Base-by-base conservation (phyloP, 1,140 invertebrate species). In the Asobara japonica region DNA sequence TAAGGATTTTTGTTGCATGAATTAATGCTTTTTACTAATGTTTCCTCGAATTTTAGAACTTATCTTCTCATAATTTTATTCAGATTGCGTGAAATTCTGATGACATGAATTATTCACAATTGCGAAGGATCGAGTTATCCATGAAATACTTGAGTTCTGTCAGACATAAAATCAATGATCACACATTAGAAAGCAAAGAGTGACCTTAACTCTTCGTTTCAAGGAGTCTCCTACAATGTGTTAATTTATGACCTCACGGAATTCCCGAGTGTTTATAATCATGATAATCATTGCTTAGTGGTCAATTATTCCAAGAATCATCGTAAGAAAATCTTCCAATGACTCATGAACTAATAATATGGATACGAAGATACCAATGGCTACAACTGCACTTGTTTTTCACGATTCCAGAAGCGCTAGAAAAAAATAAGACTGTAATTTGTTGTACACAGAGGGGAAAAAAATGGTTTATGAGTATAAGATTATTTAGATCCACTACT, bases 211-310 rank as follows among this genome's bases (percentile, higher is more conserved):
- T 22, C 51, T 56, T 25, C 20, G 22, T 56, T 56, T 13, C 51
- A 56, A 56, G 51, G 22, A 56, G 51, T 25, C 51, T 11, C n/a
- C 45, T 25, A 20, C 51, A 25, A 27, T 27, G 51, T 56, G 51
- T 56, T 56, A 56, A 56, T 56, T 56, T 27, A 18, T 56, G 51
- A 56, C 51, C 18, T 56, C 20, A 27, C 5, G 51, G 51, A 56
- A 56, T 56, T 56, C 22, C 51, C 51, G 51, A 56, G 20, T 56
- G 51, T 51, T 2, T 25, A 56, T 25, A 56, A 56, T 27, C 51
- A 56, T 2, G 11, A 56, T 25, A 56, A 56, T 27, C 51, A 56
- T 11, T 25, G 4, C n/a, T 18, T 56, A 7, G 13, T 25, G 4
- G 18, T 25, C 51, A 56, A 27, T 56, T 5, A 56, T 56, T 56